These are phyloP conservation scores for Drosophila kohkoa DNA, from an alignment of 1,140 invertebrate species.

Conservation along the genomic window DNA sequence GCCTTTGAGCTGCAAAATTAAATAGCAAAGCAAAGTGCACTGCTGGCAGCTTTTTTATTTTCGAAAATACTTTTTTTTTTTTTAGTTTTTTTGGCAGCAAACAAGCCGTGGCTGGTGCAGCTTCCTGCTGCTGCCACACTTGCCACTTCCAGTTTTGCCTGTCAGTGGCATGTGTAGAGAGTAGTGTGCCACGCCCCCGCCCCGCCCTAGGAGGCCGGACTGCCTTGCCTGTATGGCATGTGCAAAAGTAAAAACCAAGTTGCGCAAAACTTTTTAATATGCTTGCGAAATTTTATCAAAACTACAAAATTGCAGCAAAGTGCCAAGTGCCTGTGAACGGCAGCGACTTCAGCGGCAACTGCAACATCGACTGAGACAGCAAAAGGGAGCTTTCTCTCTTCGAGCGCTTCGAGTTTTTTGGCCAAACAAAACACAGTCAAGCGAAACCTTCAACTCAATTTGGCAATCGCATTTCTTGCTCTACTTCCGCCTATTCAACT, in stretches of 20 bases:
- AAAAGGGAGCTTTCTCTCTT: slow-evolving; percentile 55
- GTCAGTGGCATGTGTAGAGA: slow-evolving; percentile 72
- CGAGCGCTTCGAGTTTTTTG: slow-evolving; percentile 59
- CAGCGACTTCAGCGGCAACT: slow-evolving; percentile 21
- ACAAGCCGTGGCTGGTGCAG: slow-evolving; percentile 72
- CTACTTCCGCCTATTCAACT: slow-evolving; percentile 83
- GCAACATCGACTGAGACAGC: slow-evolving; percentile 38
- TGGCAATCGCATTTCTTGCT: slow-evolving; percentile 83
- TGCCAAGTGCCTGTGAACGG: slow-evolving; percentile 74
- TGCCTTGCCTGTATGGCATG: slow-evolving; percentile 58
- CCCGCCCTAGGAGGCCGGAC: not conserved
- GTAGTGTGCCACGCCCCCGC: slow-evolving; percentile 8
- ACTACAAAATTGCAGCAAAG: slow-evolving; percentile 83
- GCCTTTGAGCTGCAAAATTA: slow-evolving; percentile 79
- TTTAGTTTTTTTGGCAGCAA: slow-evolving; percentile 69
- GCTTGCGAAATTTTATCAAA: slow-evolving; percentile 84
- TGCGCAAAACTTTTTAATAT: slow-evolving; percentile 83
- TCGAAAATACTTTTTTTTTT: slow-evolving; percentile 1
- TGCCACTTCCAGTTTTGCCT: slow-evolving; percentile 51
- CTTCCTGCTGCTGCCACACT: slow-evolving; percentile 50
- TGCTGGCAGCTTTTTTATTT: slow-evolving; percentile 46
- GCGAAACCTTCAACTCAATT: slow-evolving; percentile 83
- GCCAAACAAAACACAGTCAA: slow-evolving; percentile 83
- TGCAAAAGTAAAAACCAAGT: slow-evolving; percentile 82
- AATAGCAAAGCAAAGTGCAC: slow-evolving; percentile 80